Evolutionary conservation across 2,113 vertebrate species (phyloP), one percentile per base, ranked within the genome.

Genomic region (Entomyzon cyanotis): DNA sequence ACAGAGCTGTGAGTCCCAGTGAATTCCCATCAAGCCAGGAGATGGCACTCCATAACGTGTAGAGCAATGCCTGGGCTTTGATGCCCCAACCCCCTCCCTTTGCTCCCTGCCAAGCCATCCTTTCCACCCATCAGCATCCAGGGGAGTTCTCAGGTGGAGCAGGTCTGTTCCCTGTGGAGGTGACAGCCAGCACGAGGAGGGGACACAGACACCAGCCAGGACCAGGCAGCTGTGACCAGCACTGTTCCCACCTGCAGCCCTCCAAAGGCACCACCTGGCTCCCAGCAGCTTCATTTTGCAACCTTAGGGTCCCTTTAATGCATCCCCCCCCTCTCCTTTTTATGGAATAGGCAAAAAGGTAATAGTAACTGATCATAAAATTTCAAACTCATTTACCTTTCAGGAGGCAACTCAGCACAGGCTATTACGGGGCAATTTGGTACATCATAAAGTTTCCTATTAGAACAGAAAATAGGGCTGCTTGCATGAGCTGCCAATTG

Each of bases 401-500:
- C 93, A 94, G 91, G 92, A 96, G 92, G 89, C 87, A 93, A 74
- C 90, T 93, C 84, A 35, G 93, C 2, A 3, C 81, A 91, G 70
- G 89, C 90, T 71, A 79, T 96, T 96, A 96, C 56, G 69, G 84
- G 68, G 92, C 79, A 94, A 96, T 97, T 96, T 95, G 93, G 93
- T 90, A 94, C 87, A 94, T 80, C 94, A 89, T 96, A 94, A 97
- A 93, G 84, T 92, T 94, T 94, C 87, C 93, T 82, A 90, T 90
- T 94, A 95, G 94, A 89, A 96, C 58, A 87, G 94, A 93, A 97
- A 96, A 96, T 64, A 85, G 70, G 62, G 87, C 82, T 91, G 63
- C 82, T 88, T 86, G 87, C 94, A 65, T 87, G 95, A 92, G 89
- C 88, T 95, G 94, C 95, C 96, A 97, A 82, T 93, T 94, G 96